Evolutionary conservation across 1,140 invertebrate species (phyloP).

Genomic region (Augochlora pura): DNA sequence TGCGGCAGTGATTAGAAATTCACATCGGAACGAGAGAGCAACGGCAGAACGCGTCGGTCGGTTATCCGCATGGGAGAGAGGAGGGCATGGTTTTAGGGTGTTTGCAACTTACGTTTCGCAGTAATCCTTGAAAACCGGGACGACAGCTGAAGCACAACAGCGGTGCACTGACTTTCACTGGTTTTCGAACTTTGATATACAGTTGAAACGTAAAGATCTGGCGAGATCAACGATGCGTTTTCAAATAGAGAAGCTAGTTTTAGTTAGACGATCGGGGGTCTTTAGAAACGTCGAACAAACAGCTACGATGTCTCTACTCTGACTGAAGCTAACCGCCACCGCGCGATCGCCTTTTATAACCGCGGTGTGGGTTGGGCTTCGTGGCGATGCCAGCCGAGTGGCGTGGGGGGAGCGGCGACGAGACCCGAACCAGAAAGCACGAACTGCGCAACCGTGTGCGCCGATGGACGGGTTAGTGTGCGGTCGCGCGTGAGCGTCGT

Average conservation of each 20-base stretch:
- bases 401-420: constrained; percentile 18
- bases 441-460: constrained; percentile 40
- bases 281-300: not conserved
- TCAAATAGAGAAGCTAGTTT: not conserved
- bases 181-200: constrained; percentile 9
- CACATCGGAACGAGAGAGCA: too few species aligned
- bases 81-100: too few species aligned
- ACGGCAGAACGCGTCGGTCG: too few species aligned
- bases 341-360: constrained; percentile 58
- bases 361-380: constrained; percentile 45
- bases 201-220: not conserved
- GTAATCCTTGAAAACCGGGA: constrained; percentile 23
- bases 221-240: not conserved
- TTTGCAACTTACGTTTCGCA: constrained; percentile 35
- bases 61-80: too few species aligned
- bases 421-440: constrained; percentile 23
- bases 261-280: not conserved
- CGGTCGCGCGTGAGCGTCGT: not conserved
- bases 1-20: too few species aligned
- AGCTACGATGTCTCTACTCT: constrained; percentile 18
- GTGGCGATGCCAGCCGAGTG: not conserved
- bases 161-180: constrained; percentile 42
- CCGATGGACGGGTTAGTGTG: not conserved
- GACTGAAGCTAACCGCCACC: constrained; percentile 54
- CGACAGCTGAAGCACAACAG: constrained; percentile 18